Conservation (phyloP, 92 coral and sea anemone genomes). For the Epizoanthus ramosus region DNA sequence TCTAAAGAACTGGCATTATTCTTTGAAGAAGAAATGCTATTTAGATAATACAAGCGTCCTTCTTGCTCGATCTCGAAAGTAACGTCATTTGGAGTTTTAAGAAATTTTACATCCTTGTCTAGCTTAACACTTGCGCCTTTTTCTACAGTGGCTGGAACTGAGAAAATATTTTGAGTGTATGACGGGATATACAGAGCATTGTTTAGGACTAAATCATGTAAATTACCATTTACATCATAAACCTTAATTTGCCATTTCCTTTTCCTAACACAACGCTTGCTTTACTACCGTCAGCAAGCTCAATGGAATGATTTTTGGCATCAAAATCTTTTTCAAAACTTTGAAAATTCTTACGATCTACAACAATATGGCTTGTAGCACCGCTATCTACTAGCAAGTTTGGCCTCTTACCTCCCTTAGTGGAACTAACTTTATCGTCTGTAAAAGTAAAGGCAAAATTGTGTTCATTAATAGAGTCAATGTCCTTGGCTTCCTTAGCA, state of each 20-base stretch:
- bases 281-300: conserved; percentile 46
- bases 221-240: conserved; percentile 38
- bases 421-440: background rate
- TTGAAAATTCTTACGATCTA: conserved; percentile 29
- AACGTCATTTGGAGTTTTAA: conserved; percentile 40
- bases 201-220: conserved; percentile 31
- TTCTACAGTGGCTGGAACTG: conserved; percentile 52
- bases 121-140: conserved; percentile 44
- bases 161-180: conserved; percentile 51
- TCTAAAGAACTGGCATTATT: no score
- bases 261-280: conserved; percentile 41
- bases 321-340: conserved; percentile 46
- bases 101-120: conserved; percentile 28
- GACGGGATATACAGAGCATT: no score
- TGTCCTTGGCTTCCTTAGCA: conserved; percentile 30
- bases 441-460: conserved; percentile 38
- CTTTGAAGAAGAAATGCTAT: background rate
- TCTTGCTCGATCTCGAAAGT: no score
- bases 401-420: background rate
- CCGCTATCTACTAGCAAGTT: conserved; percentile 43
- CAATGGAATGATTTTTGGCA: conserved; percentile 41
- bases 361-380: conserved; percentile 47
- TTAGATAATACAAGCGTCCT: conserved; percentile 2
- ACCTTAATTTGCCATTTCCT: conserved; percentile 40
- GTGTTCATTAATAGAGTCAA: conserved; percentile 7